A percentile compares a stretch with the other conserved stretches of the same genome.
Evolutionary conservation across 2,888 invertebrate species (phyloP).

Genomic region (Dilophus febrilis): DNA sequence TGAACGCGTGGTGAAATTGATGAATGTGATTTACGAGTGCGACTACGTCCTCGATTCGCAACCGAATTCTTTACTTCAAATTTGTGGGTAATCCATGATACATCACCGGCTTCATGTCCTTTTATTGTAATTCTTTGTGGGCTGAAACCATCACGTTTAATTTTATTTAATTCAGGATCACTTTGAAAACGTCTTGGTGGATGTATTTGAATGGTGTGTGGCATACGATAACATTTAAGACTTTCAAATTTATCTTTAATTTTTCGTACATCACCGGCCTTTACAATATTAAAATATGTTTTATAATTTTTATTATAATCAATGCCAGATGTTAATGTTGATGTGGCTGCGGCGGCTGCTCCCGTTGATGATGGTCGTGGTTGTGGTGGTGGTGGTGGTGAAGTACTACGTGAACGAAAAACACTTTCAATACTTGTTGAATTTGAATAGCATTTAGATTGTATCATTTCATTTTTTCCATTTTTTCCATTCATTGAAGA

Average conservation of each 20-base stretch:
- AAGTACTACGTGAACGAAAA: constrained; percentile 52
- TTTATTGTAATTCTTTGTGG: constrained; percentile 27
- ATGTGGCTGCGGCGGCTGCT: no score
- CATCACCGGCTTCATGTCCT: constrained; percentile 37
- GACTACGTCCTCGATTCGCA: constrained; percentile 32
- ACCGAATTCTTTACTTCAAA: constrained; percentile 35
- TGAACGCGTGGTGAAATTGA: constrained; percentile 48
- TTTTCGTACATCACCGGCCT: constrained; percentile 59
- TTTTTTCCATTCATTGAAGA: no score
- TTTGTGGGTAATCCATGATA: constrained; percentile 40
- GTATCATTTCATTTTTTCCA: no score
- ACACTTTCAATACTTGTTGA: constrained; percentile 46
- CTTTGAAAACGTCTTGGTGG: constrained; percentile 49
- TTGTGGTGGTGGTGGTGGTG: no score
- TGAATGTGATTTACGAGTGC: constrained; percentile 34
- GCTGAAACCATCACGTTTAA: neutral
- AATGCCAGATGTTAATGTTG: no score
- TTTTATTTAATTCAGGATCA: constrained; percentile 55
- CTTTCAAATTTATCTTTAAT: constrained; percentile 61
- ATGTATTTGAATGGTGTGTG: constrained; percentile 21
- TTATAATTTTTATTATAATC: constrained; percentile 50
- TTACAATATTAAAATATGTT: constrained; percentile 50
- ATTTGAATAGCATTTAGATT: constrained; percentile 20
- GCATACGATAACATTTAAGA: constrained; percentile 14
- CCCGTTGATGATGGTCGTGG: no score